A percentile compares a stretch with the other conserved stretches of the same genome.
These are phyloP conservation scores for Acipenser transmontanus DNA, from an alignment of 2,797 vertebrate species.

Conservation along the genomic window DNA sequence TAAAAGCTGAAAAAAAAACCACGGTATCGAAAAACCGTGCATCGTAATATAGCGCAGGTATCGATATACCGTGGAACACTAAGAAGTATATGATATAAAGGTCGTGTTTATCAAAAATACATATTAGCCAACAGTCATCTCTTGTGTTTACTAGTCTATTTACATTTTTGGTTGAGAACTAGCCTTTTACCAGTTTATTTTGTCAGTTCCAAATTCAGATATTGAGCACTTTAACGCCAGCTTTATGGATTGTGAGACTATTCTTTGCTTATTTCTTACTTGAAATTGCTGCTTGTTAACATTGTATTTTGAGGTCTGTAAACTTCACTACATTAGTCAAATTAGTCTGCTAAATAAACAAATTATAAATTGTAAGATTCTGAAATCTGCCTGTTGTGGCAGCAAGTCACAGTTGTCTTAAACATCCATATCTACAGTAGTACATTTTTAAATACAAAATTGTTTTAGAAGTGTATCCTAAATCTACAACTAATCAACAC, in stretches of 20 bases:
- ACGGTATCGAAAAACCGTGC: not conserved
- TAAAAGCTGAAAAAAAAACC: no score
- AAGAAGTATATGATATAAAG: no score
- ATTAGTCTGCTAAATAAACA: no score
- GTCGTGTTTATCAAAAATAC: no score
- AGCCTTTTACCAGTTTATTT: not conserved
- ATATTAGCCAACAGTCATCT: not conserved
- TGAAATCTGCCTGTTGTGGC: constrained; percentile 7
- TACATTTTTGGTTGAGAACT: constrained; percentile 22
- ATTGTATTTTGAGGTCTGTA: not conserved
- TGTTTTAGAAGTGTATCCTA: not conserved
- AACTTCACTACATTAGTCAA: constrained; percentile 5
- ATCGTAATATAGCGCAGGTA: not conserved
- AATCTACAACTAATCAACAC: constrained; percentile 2
- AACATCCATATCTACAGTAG: not conserved
- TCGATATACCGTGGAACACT: no score
- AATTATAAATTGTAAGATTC: no score
- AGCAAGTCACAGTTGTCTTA: constrained; percentile 14
- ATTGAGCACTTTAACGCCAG: not conserved
- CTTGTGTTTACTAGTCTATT: constrained; percentile 22
- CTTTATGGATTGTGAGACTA: not conserved
- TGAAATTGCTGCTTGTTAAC: constrained; percentile 15
- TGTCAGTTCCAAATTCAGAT: not conserved
- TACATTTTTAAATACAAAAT: constrained; percentile 11
- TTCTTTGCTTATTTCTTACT: constrained; percentile 4